Evolutionary conservation across 2,797 vertebrate species (phyloP).

Genomic region (Semaprochilodus insignis): DNA sequence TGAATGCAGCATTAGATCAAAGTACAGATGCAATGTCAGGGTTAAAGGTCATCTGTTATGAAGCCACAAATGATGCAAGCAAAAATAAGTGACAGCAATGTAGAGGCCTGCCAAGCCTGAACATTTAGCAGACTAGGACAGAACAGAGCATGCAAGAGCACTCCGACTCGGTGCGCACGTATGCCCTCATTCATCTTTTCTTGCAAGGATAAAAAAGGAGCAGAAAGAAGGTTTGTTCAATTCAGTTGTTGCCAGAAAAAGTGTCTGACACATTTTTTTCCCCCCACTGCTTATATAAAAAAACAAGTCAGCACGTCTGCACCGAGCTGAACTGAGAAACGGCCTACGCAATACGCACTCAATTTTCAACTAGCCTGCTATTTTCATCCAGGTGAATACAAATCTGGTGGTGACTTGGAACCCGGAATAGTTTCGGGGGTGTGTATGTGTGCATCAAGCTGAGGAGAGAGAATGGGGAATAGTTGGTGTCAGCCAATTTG

Average conservation of each 20-base stretch:
- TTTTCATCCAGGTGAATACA: slow-evolving; percentile 62
- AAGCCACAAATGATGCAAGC: not conserved
- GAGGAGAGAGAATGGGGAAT: slow-evolving; percentile 42
- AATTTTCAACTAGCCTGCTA: slow-evolving; percentile 58
- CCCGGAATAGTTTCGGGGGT: slow-evolving; percentile 49
- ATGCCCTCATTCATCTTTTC: slow-evolving; percentile 50
- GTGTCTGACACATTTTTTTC: slow-evolving; percentile 54
- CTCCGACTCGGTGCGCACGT: not conserved
- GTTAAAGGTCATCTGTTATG: not conserved
- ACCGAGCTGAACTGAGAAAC: slow-evolving; percentile 50
- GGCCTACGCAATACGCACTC: slow-evolving; percentile 61
- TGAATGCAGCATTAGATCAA: not conserved
- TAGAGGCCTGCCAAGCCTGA: not conserved
- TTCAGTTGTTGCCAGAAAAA: slow-evolving; percentile 58
- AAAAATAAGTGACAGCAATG: no score
- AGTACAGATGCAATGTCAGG: not conserved
- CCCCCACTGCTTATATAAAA: slow-evolving; percentile 17
- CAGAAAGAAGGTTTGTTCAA: slow-evolving; percentile 43
- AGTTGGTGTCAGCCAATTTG: slow-evolving; percentile 38
- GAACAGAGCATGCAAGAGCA: not conserved
- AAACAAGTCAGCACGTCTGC: slow-evolving; percentile 54
- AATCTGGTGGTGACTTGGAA: slow-evolving; percentile 55
- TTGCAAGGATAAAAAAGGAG: slow-evolving; percentile 35
- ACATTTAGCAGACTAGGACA: not conserved
- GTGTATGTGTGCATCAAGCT: slow-evolving; percentile 33